These are phyloP conservation scores for Aldrovandia affinis DNA, from an alignment of 2,797 vertebrate genomes.

Conservation along the genomic window DNA sequence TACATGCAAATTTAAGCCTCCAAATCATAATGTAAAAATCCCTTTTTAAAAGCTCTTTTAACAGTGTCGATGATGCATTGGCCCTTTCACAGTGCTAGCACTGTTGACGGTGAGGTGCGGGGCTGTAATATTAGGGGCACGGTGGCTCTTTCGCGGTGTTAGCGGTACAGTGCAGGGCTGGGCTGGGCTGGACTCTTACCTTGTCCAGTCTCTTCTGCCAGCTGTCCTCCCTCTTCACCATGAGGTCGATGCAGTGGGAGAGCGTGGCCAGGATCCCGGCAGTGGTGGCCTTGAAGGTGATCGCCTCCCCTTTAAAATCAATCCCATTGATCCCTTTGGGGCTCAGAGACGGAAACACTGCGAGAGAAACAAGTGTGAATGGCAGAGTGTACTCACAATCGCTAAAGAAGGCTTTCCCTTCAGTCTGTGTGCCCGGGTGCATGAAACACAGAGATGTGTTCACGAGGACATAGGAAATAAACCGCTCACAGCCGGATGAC, in stretches of 20 bases:
- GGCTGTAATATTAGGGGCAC: not conserved
- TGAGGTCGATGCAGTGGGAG: conserved; percentile 95
- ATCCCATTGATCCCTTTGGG: conserved; percentile 90
- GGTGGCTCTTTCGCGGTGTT: not conserved
- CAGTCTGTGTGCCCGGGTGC: too few species aligned
- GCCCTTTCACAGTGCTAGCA: not conserved
- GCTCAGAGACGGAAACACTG: conserved; percentile 81
- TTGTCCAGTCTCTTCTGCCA: conserved; percentile 96
- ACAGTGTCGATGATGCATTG: not conserved
- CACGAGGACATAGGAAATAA: conserved; percentile 9
- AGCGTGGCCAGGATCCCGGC: conserved; percentile 94
- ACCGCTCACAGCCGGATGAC: not conserved
- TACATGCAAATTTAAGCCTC: too few species aligned
- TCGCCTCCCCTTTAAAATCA: conserved; percentile 97
- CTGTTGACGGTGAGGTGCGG: not conserved
- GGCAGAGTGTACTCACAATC: not conserved
- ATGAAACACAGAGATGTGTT: not conserved
- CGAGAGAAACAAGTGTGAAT: not conserved
- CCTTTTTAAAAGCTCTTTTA: too few species aligned
- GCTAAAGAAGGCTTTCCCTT: too few species aligned
- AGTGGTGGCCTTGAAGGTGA: conserved; percentile 97
- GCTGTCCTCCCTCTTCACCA: conserved; percentile 94
- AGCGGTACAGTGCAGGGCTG: not conserved
- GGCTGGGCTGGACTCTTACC: conserved; percentile 67
- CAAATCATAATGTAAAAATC: too few species aligned